Evolutionary conservation across 2,113 vertebrate species (phyloP), one percentile per base, ranked within the genome.

Genomic region (Oceanodroma tethys): DNA sequence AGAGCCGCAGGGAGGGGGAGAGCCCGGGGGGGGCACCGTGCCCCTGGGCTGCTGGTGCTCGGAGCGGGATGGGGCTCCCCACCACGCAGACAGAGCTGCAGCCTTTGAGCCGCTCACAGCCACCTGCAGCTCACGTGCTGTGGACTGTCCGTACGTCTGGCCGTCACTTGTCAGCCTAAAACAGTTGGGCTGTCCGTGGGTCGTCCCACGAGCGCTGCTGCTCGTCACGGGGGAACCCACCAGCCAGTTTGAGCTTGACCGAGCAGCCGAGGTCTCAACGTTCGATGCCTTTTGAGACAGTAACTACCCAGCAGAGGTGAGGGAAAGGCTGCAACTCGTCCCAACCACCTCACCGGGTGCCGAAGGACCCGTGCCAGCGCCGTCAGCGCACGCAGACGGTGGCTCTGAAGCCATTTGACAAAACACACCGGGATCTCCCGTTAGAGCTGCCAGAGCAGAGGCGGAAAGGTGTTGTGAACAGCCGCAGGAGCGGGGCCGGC

Each of bases 371-470:
- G 5, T 9, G 5, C 38, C 32, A 38, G 43, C 9, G 1, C 19
- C 16, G 10, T 10, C 43, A 32, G 45, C 45, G 2, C 21, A 0
- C 2, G 18, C 30, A 42, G 25, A 38, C 1, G 0, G 34, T 30
- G 38, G 38, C 50, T 52, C 45, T 38, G 60, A 32, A 23, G 43
- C 76, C 59, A 4, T 36, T n/a, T 2, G 0, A 26, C 12, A 18
- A 32, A 58, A 30, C 7, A 3, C 3, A 0, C 72, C 1, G 0
- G 50, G n/a, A 26, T 38, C 9, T 52, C 21, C 52, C 1, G 0
- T 26, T 7, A 23, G n/a, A 60, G 38, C 18, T 11, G 62, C 2
- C 4, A 53, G 43, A 18, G 10, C 3, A 2, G 21, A 23, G 15
- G 13, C 3, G 3, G 19, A 4, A 45, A 40, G 34, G 23, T 14